phyloP scores from a whole-genome alignment of 2,797 vertebrate genomes.

The Merluccius polli region DNA sequence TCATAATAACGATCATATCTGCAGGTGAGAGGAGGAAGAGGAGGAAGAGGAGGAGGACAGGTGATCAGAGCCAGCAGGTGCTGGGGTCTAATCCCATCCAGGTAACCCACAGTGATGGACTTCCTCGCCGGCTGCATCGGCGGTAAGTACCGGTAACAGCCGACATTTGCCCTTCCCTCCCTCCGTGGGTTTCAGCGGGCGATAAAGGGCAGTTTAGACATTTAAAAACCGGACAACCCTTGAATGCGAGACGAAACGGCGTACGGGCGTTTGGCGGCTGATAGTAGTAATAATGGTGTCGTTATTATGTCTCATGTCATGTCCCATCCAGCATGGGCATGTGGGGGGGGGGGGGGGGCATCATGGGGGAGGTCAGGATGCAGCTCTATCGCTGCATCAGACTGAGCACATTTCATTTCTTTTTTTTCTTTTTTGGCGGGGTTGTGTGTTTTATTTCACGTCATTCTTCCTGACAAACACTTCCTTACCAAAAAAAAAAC shows the following conservation, averaged over 20 bases:
- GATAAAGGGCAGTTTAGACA: background rate
- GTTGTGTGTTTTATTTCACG: too few species aligned
- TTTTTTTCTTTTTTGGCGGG: too few species aligned
- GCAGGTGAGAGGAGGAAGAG: too few species aligned
- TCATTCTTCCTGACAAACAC: background rate
- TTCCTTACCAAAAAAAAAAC: too few species aligned
- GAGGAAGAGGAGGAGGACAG: too few species aligned
- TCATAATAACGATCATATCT: too few species aligned
- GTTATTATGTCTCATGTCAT: background rate
- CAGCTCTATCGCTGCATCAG: background rate
- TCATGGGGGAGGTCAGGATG: background rate
- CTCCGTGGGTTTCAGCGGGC: background rate
- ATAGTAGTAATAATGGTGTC: too few species aligned
- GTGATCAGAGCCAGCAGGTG: background rate
- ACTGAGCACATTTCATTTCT: background rate
- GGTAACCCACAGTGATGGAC: constrained; percentile 62
- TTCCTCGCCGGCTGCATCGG: constrained; percentile 77
- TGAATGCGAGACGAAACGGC: too few species aligned
- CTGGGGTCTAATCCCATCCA: background rate
- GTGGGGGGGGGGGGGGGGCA: too few species aligned
- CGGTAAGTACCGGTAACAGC: constrained; percentile 50
- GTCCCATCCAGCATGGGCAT: background rate
- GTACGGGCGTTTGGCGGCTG: too few species aligned
- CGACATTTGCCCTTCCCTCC: background rate
- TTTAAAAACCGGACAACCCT: too few species aligned